These are phyloP conservation scores for Oryzias javanicus DNA, from an alignment of 2,113 vertebrate genomes.

Conservation along the genomic window DNA sequence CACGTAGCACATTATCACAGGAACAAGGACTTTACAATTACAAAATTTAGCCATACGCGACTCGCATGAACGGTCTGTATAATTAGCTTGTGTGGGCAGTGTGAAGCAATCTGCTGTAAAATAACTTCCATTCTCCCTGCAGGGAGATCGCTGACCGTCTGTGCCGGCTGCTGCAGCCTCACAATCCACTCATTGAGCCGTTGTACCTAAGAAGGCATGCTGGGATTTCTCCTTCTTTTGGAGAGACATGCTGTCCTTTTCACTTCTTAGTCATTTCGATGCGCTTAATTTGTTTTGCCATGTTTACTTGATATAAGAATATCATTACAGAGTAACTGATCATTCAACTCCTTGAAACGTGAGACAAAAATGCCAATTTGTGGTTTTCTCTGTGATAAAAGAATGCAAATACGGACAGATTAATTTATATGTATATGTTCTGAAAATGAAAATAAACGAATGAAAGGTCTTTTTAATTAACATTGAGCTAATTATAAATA, in stretches of 20 bases:
- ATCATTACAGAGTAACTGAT: not conserved
- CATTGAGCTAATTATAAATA: too few species aligned
- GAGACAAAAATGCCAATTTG: too few species aligned
- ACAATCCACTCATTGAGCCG: slow-evolving; percentile 50
- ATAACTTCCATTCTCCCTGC: slow-evolving; percentile 59
- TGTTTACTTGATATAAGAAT: not conserved
- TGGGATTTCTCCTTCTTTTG: slow-evolving; percentile 23
- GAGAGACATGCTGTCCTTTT: not conserved
- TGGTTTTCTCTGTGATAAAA: too few species aligned
- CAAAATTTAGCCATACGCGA: slow-evolving; percentile 60
- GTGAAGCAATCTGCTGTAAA: slow-evolving; percentile 67
- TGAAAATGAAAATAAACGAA: too few species aligned
- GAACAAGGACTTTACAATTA: slow-evolving; percentile 59
- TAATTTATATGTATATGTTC: too few species aligned
- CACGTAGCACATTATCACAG: slow-evolving; percentile 36
- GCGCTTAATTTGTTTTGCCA: not conserved
- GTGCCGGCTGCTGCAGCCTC: slow-evolving; percentile 54
- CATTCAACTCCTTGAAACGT: too few species aligned
- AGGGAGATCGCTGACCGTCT: slow-evolving; percentile 60
- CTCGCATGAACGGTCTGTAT: slow-evolving; percentile 65
- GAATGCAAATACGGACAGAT: too few species aligned
- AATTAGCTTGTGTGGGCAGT: slow-evolving; percentile 72
- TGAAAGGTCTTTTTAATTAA: too few species aligned
- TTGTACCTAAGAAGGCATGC: slow-evolving; percentile 30
- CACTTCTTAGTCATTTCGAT: not conserved